Percentiles rank a stretch among this genome's conserved stretches.
These are phyloP conservation scores for Lichenostomus cassidix DNA, from an alignment of 2,113 vertebrate species.

Conservation along the genomic window DNA sequence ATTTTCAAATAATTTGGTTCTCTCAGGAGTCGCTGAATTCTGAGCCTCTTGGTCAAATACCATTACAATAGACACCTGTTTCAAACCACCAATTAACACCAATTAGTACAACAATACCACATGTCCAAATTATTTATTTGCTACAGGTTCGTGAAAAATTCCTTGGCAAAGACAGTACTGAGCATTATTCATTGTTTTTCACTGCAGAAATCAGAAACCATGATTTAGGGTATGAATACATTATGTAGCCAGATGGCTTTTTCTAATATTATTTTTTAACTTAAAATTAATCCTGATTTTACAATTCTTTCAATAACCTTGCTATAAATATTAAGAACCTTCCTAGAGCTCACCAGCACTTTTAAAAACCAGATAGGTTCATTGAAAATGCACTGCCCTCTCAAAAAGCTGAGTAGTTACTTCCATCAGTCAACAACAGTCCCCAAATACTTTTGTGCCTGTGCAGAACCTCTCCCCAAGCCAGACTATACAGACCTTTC, in stretches of 20 bases:
- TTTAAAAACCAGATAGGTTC: neutral
- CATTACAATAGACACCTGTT: neutral
- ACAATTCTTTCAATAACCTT: slow-evolving; percentile 24
- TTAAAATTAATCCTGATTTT: slow-evolving; percentile 22
- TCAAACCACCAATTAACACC: neutral
- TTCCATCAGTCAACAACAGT: neutral
- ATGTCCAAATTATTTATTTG: neutral
- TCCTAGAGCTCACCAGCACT: neutral
- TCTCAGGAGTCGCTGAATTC: neutral
- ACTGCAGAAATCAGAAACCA: neutral
- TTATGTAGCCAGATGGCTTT: neutral
- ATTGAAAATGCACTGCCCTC: neutral
- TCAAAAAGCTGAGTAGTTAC: neutral
- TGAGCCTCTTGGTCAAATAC: neutral
- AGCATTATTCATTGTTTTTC: neutral
- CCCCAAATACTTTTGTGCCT: neutral
- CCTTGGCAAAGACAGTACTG: neutral
- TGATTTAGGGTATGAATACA: neutral
- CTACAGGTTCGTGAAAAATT: neutral
- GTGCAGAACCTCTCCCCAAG: neutral
- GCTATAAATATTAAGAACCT: neutral
- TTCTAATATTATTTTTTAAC: neutral
- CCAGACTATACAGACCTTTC: neutral
- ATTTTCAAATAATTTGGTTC: neutral
- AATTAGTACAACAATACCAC: neutral